Base-by-base conservation (phyloP, 1,140 invertebrate species). In the Archivesica marissinica region DNA sequence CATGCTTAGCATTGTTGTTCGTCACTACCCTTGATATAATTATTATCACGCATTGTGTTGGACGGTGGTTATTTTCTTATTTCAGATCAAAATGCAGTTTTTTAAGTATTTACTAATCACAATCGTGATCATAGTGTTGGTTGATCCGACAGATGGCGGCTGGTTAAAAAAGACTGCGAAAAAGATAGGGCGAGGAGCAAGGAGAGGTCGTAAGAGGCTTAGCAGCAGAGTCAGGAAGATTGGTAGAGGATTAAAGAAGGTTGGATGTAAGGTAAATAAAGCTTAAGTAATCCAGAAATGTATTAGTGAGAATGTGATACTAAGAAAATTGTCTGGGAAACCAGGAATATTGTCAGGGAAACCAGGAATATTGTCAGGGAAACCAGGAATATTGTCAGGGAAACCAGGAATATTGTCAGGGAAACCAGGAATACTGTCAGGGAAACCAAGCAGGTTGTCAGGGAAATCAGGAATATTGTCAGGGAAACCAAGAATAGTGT, bases 71-170 rank as follows among this genome's bases (percentile, higher is more conserved):
- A 20, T 30, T 20, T 20, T 30, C 23, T 47, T 25, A 3, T n/a
- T n/a, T n/a, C n/a, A n/a, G n/a, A n/a, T n/a, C n/a, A n/a, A 52
- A 72, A 72, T 72, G 68, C 41, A 72, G 41, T 72, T 72, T 25
- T 50, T 72, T 20, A 72, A 50, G 25, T 72, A 72, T 72, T 72
- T 72, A 17, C 28, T 44, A 1, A 50, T 72, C 23, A 33, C 68
- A 2, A 44, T 72, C 35, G 39, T 72, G 13, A 47, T 72, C 17
- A 1, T 72, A 17, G 68, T 44, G 25, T 72, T 72, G 50, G 13
- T 72, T 50, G 28, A 47, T 9, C 68, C 68, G 13, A 47, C 68
- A 13, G 41, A 72, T 3, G 68, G 39, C 33, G 28, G 28, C 20
- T 68, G 64, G 64, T 72, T 72, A 25, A 72, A 44, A 20, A 44